Base-by-base conservation (phyloP, 2,797 vertebrate species). In the Halcyon smyrnensis region DNA sequence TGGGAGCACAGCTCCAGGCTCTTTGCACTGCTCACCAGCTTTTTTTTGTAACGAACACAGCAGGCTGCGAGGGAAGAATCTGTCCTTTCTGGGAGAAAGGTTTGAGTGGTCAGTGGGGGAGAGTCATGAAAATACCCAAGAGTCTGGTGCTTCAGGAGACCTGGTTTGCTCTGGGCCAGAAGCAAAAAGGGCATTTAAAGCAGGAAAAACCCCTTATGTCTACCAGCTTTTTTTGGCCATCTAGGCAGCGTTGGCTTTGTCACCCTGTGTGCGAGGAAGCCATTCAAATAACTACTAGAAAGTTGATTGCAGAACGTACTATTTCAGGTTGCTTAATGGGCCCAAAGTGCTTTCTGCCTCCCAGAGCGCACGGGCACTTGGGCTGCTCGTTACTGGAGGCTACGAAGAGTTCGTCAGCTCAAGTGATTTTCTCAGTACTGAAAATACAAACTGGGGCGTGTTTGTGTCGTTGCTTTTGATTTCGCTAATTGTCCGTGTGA, bases 331-430 rank as follows among this genome's bases (percentile, higher is more conserved):
- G 34, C 45, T 51, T 67, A 13, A 51, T 48, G 46, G 36, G 8
- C 56, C 50, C 73, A 45, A 32, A 64, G 89, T 3, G 9, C 30
- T 63, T 43, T 64, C n/a, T 69, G 70, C 77, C 60, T 76, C 54
- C 53, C n/a, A 25, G 82, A 77, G 37, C 16, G 2, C 57, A 2
- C 14, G 7, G 56, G 23, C 19, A 1, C 76, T 79, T 0, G 1
- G 20, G 37, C 15, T 62, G 68, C 25, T 69, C 12, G 0, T 59
- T 59, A 6, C 39, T 68, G 45, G 36, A 36, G 39, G 51, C 41
- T 45, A 5, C 16, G 0, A 13, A 18, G 45, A 53, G 20, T 24
- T 65, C 3, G 4, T 62, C 25, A 21, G 34, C 50, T 36, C 8
- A 3, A 24, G 6, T 32, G 30, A 0, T 53, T 51, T 75, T 51